These are phyloP conservation scores for Propithecus deckenii DNA, from an alignment of 2,797 vertebrate genomes.

Conservation along the genomic window DNA sequence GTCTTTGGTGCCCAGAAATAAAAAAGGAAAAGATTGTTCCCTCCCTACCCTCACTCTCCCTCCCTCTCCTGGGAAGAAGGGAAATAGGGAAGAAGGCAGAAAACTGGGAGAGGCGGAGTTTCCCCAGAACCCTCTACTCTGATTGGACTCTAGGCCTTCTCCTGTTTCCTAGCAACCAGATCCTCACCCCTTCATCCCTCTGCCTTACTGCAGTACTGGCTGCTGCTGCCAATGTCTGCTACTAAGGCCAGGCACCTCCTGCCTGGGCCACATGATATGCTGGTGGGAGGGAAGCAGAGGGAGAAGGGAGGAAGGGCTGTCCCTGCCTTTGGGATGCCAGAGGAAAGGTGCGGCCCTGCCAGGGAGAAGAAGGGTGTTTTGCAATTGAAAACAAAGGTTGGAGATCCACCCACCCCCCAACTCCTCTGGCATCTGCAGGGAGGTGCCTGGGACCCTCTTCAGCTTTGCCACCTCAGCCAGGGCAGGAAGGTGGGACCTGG, in stretches of 20 bases:
- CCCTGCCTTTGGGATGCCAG: background rate
- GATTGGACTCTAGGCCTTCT: slow-evolving; percentile 72
- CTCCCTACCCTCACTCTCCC: slow-evolving; percentile 63
- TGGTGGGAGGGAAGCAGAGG: background rate
- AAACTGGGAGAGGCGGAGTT: slow-evolving; percentile 55
- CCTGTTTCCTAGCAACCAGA: slow-evolving; percentile 80
- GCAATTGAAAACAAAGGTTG: background rate
- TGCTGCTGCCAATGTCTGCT: slow-evolving; percentile 69
- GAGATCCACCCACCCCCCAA: background rate
- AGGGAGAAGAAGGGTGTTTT: slow-evolving; percentile 17
- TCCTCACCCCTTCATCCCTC: slow-evolving; percentile 69
- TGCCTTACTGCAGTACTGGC: slow-evolving; percentile 72
- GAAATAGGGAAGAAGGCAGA: slow-evolving; percentile 48
- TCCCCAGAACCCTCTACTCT: slow-evolving; percentile 57
- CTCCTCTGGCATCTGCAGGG: background rate
- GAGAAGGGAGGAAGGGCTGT: background rate
- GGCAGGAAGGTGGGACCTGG: background rate
- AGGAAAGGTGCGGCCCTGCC: background rate
- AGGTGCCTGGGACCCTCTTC: background rate
- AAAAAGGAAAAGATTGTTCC: slow-evolving; percentile 74
- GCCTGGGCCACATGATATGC: slow-evolving; percentile 57
- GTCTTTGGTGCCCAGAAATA: slow-evolving; percentile 78
- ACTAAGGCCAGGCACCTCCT: slow-evolving; percentile 65
- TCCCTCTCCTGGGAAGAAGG: slow-evolving; percentile 69
- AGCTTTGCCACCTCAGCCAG: background rate